phyloP scores from a whole-genome alignment of 1,140 invertebrate genomes.

The Aporrectodea caliginosa region DNA sequence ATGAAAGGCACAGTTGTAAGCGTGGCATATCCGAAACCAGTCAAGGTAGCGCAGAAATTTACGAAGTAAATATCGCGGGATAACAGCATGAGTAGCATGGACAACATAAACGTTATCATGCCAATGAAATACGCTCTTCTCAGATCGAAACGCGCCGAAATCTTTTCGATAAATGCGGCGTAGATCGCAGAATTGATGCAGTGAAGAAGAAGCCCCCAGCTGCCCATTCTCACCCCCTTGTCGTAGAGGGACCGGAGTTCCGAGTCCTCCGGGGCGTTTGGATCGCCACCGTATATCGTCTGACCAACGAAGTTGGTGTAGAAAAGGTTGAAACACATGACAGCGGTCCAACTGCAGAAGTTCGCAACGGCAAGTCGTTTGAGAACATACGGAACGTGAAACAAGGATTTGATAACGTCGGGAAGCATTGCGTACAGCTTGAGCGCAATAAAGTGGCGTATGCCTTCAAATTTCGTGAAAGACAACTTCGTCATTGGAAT shows the following conservation, averaged over 20 bases:
- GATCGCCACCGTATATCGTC: slow-evolving; percentile 57
- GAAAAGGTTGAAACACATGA: slow-evolving; percentile 59
- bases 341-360: slow-evolving; percentile 55
- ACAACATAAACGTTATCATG: slow-evolving; percentile 52
- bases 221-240: slow-evolving; percentile 59
- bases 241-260: slow-evolving; percentile 52
- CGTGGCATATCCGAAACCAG: slow-evolving; percentile 57
- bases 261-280: slow-evolving; percentile 52
- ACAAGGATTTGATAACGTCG: slow-evolving; percentile 39
- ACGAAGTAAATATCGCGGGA: slow-evolving; percentile 49
- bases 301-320: slow-evolving; percentile 60
- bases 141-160: slow-evolving; percentile 50
- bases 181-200: slow-evolving; percentile 56
- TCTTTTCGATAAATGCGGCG: slow-evolving; percentile 55
- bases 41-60: slow-evolving; percentile 54
- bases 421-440: slow-evolving; percentile 39
- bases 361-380: slow-evolving; percentile 48
- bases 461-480: slow-evolving; percentile 13
- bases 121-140: slow-evolving; percentile 53
- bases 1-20: slow-evolving; percentile 58
- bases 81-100: slow-evolving; percentile 56
- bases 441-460: slow-evolving; percentile 11
- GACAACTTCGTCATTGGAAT: slow-evolving; percentile 16
- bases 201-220: slow-evolving; percentile 58
- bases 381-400: slow-evolving; percentile 52